Evolutionary conservation across 2,113 vertebrate species (phyloP), one percentile per base, ranked within the genome.

Genomic region (Sinocyclocheilus grahami): DNA sequence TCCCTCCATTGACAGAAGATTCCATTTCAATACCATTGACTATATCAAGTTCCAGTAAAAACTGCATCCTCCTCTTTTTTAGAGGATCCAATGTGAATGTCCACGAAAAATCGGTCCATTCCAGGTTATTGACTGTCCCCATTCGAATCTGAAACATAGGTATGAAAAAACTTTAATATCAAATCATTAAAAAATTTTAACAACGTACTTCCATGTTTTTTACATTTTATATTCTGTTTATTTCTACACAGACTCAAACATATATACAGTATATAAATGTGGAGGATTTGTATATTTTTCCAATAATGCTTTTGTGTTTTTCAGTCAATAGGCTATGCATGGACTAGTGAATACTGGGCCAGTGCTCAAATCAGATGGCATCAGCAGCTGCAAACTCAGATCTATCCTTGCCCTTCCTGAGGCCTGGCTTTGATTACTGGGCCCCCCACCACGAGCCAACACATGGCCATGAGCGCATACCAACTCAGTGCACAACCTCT

Each of bases 61-160:
- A 82, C 69, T 83, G 86, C 86, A 86, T 91, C 76, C n/a, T 85
- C 82, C 46, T 90, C 78, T 62, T 62, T 76, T 37, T 76, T 22
- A 55, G 72, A 33, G 86, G 82, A 85, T 11, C 14, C 82, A 75
- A 88, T 82, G 82, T 78, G 48, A 82, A 33, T 82, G 85, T 86
- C 86, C 62, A 65, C 84, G 71, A 77, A 63, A 46, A 85, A 86
- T 22, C 62, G 24, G 30, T 88, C 90, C 90, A 89, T 90, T 51
- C 84, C 37, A 63, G 37, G 72, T 71, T 80, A 74, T 87, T 82
- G 89, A 83, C 89, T 78, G 76, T 86, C 79, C 93, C 92, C 94
- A 94, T 93, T 89, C 90, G 92, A 80, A 90, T 87, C 95, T 95
- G 89, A 87, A 93, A 91, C 48, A 88, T 2, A 92, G 33, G 39